Base-by-base conservation (phyloP, 2,113 vertebrate genomes). In the Pao palembangensis region DNA sequence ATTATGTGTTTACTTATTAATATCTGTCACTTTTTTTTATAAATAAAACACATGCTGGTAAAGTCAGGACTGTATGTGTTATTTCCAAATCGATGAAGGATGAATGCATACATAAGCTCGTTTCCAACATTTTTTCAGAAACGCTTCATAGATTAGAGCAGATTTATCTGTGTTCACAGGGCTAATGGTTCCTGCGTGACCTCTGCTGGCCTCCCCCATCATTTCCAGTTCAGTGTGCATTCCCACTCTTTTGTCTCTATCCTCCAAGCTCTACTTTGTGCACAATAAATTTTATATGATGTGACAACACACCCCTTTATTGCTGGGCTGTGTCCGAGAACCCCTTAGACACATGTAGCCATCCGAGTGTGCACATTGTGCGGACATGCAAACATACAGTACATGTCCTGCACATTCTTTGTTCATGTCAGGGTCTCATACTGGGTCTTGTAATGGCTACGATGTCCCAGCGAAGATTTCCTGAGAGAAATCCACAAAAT, bases 31-130 rank as follows among this genome's bases (percentile, higher is more conserved):
- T 81, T 75, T 89, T 91, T 91, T 90, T 64, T 85, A 71, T 85
- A 87, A 90, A 89, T 81, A 87, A 86, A 87, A 86, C 83, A 83
- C 71, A 58, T 61, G 46, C 64, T 81, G 61, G 78, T 78, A 67
- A 58, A 55, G 10, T 8, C 58, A 8, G 8, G 25, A 6, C 18
- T 47, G 0, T 28, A 21, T 34, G 17, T 15, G 17, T n/a, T 66
- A 50, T 13, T 63, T 52, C 23, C 15, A 23, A 38, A 38, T 38
- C 6, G 34, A 38, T 8, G 34, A 38, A 23, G 25, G 25, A 6
- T 28, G 25, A 5, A 28, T 28, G 25, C 25, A 6, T 28, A 28
- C 25, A 28, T 28, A 28, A 28, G 25, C 25, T 28, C 25, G 5
- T 6, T 28, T 6, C 4, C 25, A 28, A 28, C 6, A 5, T 28